Base-by-base conservation (phyloP, 2,113 vertebrate genomes). In the Peromyscus maniculatus region DNA sequence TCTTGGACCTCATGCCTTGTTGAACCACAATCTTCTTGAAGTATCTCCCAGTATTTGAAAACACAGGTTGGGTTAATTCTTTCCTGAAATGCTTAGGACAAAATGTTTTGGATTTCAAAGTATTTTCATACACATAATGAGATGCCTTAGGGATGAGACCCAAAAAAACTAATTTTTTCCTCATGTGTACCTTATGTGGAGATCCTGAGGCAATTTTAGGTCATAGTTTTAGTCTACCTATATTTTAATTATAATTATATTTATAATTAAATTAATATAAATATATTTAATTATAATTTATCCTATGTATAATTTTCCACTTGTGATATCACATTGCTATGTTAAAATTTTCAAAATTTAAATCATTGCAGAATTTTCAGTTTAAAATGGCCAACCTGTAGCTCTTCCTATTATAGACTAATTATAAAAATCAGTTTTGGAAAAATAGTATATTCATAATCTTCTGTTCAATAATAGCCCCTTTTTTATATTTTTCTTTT, bases 391-490 rank as follows among this genome's bases (percentile, higher is more conserved):
- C 36, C 39, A 49, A 49, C 31, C 33, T 82, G 3, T 46, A 86
- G 46, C 89, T 94, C 71, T 93, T 89, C 33, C 77, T 95, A 57
- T 43, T 86, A 36, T 33, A 52, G 21, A 46, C 4, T 82, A 86
- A 82, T 89, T 91, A 55, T 46, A 79, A 95, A 36, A 16, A 69
- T 83, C 71, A 67, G 5, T 59, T 89, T 92, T 62, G 24, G 1
- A 16, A 78, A 93, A 71, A 17, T 52, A 79, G 55, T 84, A 31
- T 57, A 28, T 22, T 43, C 71, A 0, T 95, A 69, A n/a, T 96
- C 28, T 74, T 64, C 69, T 77, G 15, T 19, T 90, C 26, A 79
- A 28, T 88, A 52, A 36, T 67, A 86, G n/a, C 62, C 49, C 57
- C 86, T 82, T 64, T 93, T 22, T 24, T 8, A 52, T 5, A 62